phyloP scores from a whole-genome alignment of 1,140 invertebrate species.

The Psix sp. region DNA sequence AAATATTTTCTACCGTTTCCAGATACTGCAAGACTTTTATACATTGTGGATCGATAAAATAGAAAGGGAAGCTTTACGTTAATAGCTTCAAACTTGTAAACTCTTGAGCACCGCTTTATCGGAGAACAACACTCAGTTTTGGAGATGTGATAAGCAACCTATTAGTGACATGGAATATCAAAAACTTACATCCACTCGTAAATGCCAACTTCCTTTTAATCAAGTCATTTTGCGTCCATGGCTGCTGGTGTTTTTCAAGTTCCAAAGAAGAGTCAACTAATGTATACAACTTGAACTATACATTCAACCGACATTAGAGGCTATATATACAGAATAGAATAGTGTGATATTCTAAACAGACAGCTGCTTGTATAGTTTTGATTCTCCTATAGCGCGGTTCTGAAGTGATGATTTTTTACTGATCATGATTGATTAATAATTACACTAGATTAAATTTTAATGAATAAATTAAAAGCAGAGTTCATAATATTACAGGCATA shows the following conservation, averaged over 20 bases:
- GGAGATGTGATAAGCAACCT: constrained; percentile 46
- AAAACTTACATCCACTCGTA: constrained; percentile 34
- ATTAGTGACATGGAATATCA: constrained; percentile 29
- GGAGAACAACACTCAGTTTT: constrained; percentile 38
- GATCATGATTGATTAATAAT: too few species aligned
- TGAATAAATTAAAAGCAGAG: too few species aligned
- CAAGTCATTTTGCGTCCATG: constrained; percentile 34
- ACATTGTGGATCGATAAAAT: constrained; percentile 35
- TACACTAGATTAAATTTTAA: too few species aligned
- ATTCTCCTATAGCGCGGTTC: too few species aligned
- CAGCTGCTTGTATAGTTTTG: too few species aligned
- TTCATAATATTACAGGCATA: too few species aligned
- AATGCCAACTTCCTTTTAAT: constrained; percentile 39
- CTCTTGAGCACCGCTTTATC: constrained; percentile 27
- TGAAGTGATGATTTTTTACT: too few species aligned
- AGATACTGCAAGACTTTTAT: constrained; percentile 36
- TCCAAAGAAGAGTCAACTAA: too few species aligned
- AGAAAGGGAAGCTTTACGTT: constrained; percentile 12
- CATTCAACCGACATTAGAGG: too few species aligned
- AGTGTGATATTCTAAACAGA: too few species aligned
- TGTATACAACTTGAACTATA: too few species aligned
- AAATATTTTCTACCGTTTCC: constrained; percentile 49
- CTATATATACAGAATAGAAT: too few species aligned
- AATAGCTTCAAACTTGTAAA: constrained; percentile 31
- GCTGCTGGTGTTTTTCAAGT: constrained; percentile 49